Conservation (phyloP, 2,888 invertebrate genomes). For the Caenorhabditis becei region DNA sequence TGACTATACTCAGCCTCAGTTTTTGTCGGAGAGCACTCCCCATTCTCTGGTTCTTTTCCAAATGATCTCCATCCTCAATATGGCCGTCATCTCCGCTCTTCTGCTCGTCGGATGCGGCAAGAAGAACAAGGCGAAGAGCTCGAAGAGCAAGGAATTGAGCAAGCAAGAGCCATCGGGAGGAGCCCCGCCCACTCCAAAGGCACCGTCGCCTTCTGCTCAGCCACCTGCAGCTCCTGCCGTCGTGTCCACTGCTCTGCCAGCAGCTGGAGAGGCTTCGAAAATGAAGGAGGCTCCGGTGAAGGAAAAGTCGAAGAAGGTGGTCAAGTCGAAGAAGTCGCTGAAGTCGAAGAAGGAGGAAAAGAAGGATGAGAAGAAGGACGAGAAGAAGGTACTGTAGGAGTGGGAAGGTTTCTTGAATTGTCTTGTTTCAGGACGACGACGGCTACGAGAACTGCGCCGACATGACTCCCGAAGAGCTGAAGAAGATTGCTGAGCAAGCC, state of each 20-base stretch:
- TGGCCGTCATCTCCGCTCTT: not conserved
- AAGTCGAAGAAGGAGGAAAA: constrained; percentile 23
- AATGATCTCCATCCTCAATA: not conserved
- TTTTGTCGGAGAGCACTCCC: constrained; percentile 33
- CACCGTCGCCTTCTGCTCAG: not conserved
- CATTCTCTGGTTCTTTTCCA: constrained; percentile 10
- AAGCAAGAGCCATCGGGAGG: constrained; percentile 4
- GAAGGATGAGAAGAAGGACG: constrained; percentile 14
- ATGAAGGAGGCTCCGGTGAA: constrained; percentile 9
- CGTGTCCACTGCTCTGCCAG: not conserved
- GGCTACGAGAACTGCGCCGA: constrained; percentile 48
- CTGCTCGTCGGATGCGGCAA: constrained; percentile 1
- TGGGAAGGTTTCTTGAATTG: too few species aligned
- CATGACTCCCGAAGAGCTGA: constrained; percentile 38
- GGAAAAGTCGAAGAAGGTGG: constrained; percentile 17
- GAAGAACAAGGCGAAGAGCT: constrained; percentile 8
- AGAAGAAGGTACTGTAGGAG: too few species aligned
- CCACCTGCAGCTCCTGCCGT: not conserved
- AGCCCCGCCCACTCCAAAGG: not conserved
- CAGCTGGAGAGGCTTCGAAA: not conserved
- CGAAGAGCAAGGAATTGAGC: constrained; percentile 20
- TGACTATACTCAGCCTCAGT: not conserved
- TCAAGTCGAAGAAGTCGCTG: constrained; percentile 3
- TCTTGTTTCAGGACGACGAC: constrained; percentile 12
- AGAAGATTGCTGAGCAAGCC: constrained; percentile 29